Evolutionary conservation across 2,113 vertebrate genomes (phyloP), one percentile per base, ranked within the genome.

Genomic region (Anolis carolinensis): DNA sequence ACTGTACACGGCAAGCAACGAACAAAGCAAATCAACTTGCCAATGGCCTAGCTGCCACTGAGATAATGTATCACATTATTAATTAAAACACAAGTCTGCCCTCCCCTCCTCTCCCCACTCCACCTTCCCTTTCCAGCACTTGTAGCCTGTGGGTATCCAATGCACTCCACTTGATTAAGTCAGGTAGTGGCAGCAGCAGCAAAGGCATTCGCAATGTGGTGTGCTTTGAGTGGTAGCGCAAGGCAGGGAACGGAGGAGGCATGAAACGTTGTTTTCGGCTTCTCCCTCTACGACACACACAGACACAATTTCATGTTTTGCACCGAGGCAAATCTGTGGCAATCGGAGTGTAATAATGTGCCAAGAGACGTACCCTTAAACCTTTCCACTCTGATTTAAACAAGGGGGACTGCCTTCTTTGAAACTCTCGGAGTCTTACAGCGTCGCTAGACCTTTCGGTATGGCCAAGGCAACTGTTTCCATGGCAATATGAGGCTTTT

Each of bases 61-160:
- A 98, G 97, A 97, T 95, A 94, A 95, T 96, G 97, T 96, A 97
- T 96, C 95, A 93, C 96, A 95, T 97, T 98, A 98, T 97, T 98
- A 98, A 99, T 99, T 99, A 98, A 99, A 99, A 98, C 95, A 98
- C 97, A 97, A 98, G 98, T 97, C 97, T 96, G 97, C 96, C 96
- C 95, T 94, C 91, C 16, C 1, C 16, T 23, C 52, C 59, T 95
- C 95, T 94, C 39, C 39, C 39, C 39, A 44, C 5, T 44, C 39
- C 39, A 44, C 39, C 39, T 94, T 92, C 48, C 32, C 14, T 18
- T 23, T 16, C 78, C 95, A 94, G 95, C 27, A 68, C 89, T 93
- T 86, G 94, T 98, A 98, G 98, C 98, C 98, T 76, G 96, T 98
- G 98, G 98, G 97, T 98, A 98, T 98, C 98, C 94, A 97, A 94